These are phyloP conservation scores for Melanotaenia pygmaea DNA, from an alignment of 2,797 vertebrate species.

Conservation along the genomic window DNA sequence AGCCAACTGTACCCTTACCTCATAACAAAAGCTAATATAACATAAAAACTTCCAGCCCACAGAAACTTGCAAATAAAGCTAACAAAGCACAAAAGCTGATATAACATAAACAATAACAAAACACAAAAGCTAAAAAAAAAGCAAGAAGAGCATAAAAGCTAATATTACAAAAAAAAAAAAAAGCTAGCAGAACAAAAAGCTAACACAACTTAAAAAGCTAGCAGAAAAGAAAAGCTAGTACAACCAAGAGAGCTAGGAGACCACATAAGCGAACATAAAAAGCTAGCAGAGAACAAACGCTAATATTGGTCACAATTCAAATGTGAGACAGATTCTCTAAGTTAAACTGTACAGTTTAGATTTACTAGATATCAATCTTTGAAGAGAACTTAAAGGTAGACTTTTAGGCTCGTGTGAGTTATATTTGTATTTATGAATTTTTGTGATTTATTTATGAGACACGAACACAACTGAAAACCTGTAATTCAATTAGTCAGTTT, in stretches of 20 bases:
- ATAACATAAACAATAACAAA: too few relatives aligned
- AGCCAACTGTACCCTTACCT: too few relatives aligned
- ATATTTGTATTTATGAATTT: background rate
- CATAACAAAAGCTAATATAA: too few relatives aligned
- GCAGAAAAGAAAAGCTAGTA: too few relatives aligned
- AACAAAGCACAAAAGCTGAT: too few relatives aligned
- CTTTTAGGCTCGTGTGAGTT: background rate
- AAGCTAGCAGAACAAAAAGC: background rate
- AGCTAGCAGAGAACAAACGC: too few relatives aligned
- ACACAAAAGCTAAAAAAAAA: background rate
- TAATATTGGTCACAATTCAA: background rate
- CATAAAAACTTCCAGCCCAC: too few relatives aligned
- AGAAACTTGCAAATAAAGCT: too few relatives aligned
- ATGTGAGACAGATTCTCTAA: background rate
- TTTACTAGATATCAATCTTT: background rate
- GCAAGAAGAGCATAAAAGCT: background rate
- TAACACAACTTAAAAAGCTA: background rate
- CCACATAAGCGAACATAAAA: too few relatives aligned
- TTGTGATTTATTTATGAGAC: background rate
- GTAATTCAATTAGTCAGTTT: slow-evolving; percentile 64
- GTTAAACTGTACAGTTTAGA: background rate
- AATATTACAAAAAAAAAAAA: background rate
- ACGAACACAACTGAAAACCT: slow-evolving; percentile 32
- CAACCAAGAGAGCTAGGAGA: too few relatives aligned
- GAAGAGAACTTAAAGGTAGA: slow-evolving; percentile 1